Percentiles rank a stretch among this genome's conserved stretches.
These are phyloP conservation scores for Heterotis niloticus DNA, from an alignment of 2,113 vertebrate species.

Conservation along the genomic window DNA sequence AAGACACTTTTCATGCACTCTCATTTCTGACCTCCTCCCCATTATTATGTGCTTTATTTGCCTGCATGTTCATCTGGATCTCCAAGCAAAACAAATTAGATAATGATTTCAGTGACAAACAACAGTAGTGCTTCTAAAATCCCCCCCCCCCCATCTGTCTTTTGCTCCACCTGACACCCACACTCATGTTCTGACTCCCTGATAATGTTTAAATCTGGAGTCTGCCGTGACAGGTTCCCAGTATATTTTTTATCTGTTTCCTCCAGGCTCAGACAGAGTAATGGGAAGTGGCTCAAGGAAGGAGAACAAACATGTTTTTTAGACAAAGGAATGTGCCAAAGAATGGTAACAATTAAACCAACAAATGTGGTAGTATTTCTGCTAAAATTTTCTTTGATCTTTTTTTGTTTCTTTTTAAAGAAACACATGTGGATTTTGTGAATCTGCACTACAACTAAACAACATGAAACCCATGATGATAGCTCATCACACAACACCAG, in stretches of 20 bases:
- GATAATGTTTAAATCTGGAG: background rate
- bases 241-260: constrained; percentile 8
- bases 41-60: background rate
- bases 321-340: constrained; percentile 47
- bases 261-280: constrained; percentile 31
- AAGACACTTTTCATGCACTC: background rate
- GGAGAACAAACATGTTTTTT: constrained; percentile 30
- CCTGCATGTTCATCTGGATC: background rate
- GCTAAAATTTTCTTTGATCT: constrained; percentile 42
- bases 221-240: background rate
- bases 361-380: constrained; percentile 46
- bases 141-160: background rate
- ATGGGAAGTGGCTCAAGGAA: constrained; percentile 32
- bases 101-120: background rate
- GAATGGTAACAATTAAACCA: constrained; percentile 56
- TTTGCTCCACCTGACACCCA: background rate
- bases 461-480: background rate
- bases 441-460: background rate
- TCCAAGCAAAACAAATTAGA: background rate
- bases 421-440: constrained; percentile 4
- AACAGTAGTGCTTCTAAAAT: background rate
- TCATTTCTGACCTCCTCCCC: background rate
- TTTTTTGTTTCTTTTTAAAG: constrained; percentile 38
- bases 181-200: background rate
- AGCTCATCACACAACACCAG: background rate